Evolutionary conservation across 2,113 vertebrate species (phyloP), one percentile per base, ranked within the genome.

Genomic region (Meles meles): DNA sequence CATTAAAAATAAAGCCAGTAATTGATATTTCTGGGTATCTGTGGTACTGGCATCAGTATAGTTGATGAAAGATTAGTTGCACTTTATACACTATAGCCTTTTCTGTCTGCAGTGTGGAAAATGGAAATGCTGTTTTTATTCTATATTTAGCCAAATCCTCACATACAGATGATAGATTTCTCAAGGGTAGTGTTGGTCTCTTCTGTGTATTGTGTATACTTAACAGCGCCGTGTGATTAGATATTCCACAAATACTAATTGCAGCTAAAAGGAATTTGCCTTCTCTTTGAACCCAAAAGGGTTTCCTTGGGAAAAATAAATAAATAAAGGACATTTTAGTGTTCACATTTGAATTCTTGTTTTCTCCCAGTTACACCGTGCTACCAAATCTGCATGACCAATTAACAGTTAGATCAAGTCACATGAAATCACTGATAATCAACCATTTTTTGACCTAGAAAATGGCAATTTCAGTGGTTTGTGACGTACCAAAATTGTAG

Each of bases 191-290:
- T 88, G 20, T 88, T 82, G 39, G 15, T 94, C 72, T 95, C n/a
- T 79, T 96, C 85, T 93, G 21, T 94, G 44, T 88, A 57, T 84
- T 81, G 21, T 97, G 34, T 81, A 83, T 8, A 59, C 59, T 88
- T 93, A 81, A 72, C 5, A 39, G 65, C 34, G 76, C 49, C 17
- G 4, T 77, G 23, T 76, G 65, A 94, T 90, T 94, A 97, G 71
- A 85, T 90, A 94, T 44, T 97, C 55, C 86, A 80, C 37, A 94
- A 94, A 94, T 67, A 74, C 61, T 91, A 96, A 94, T 82, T 97
- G 86, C 72, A 82, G 23, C 81, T 82, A 72, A 96, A 96, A 89
- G 55, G 49, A 95, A 92, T 92, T 92, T 92, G 15, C 31, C 20
- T 92, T 97, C 34, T 76, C 61, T 93, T 93, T 91, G 90, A 86